phyloP scores from a whole-genome alignment of 2,113 vertebrate genomes.

The Mirounga angustirostris region DNA sequence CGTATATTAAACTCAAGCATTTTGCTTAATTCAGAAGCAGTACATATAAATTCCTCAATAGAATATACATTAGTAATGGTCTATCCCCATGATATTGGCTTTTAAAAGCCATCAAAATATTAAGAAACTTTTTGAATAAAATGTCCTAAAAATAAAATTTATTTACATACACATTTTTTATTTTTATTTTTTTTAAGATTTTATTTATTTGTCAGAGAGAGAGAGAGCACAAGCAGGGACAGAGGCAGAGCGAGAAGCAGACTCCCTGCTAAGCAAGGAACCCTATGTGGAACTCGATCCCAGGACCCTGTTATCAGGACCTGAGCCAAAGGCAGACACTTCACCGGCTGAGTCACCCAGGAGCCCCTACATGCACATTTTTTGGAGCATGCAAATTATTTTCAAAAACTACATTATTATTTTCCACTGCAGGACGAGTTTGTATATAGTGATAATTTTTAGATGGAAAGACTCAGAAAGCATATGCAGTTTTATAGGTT shows the following conservation, averaged over 20 bases:
- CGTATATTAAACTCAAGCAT: neutral
- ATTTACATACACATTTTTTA: neutral
- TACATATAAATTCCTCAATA: neutral
- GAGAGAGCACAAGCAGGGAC: too few relatives aligned
- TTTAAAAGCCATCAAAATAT: neutral
- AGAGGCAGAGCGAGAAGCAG: too few relatives aligned
- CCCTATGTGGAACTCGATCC: too few relatives aligned
- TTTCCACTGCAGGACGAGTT: neutral
- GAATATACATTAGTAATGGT: neutral
- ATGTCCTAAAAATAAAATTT: constrained; percentile 18
- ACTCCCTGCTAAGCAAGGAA: too few relatives aligned
- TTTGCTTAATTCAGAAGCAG: neutral
- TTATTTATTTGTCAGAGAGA: too few relatives aligned
- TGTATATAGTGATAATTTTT: neutral
- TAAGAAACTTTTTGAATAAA: neutral
- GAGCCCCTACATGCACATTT: neutral
- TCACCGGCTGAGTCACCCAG: too few relatives aligned
- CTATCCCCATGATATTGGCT: neutral
- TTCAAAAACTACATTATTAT: neutral
- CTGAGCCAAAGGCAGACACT: too few relatives aligned
- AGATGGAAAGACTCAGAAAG: neutral
- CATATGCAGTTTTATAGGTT: neutral
- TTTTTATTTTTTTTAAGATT: too few relatives aligned
- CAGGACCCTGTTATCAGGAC: too few relatives aligned
- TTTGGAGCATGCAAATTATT: neutral